These are phyloP conservation scores for Uloborus diversus DNA, from an alignment of 1,140 invertebrate species.

Conservation along the genomic window DNA sequence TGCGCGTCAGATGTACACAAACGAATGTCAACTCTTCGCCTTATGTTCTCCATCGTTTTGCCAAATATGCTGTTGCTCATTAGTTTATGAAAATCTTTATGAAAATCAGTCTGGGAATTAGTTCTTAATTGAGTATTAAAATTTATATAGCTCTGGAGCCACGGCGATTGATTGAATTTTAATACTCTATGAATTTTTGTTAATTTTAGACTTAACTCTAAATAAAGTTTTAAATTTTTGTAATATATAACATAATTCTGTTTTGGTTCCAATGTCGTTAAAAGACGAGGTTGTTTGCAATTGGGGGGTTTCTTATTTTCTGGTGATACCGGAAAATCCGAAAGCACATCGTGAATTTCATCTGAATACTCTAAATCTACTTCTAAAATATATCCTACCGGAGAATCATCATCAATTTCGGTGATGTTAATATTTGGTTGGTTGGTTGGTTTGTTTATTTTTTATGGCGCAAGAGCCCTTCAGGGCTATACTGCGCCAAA, in stretches of 20 bases:
- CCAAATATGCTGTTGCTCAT: constrained; percentile 16
- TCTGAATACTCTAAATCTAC: constrained; percentile 4
- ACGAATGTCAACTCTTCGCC: neutral
- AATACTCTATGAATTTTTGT: constrained; percentile 5
- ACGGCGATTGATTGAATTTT: neutral
- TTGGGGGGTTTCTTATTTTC: neutral
- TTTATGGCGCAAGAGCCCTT: too few species aligned
- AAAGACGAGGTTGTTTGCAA: neutral
- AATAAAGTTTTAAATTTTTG: constrained; percentile 1
- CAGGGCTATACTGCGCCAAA: too few species aligned
- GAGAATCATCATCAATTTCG: neutral
- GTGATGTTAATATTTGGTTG: constrained; percentile 3
- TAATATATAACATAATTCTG: neutral
- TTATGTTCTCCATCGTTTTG: constrained; percentile 8
- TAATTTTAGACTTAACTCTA: neutral
- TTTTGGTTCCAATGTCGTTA: neutral
- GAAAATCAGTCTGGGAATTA: neutral
- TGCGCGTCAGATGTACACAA: neutral
- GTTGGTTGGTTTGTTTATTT: too few species aligned
- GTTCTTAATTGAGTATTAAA: neutral
- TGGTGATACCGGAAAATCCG: neutral
- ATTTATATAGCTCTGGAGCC: constrained; percentile 4
- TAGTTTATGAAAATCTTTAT: constrained; percentile 5
- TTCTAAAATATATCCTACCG: constrained; percentile 3
- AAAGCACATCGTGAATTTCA: neutral